Evolutionary conservation across 2,797 vertebrate species (phyloP), one percentile per base, ranked within the genome.

Genomic region (Hapalemur alaotrensis): DNA sequence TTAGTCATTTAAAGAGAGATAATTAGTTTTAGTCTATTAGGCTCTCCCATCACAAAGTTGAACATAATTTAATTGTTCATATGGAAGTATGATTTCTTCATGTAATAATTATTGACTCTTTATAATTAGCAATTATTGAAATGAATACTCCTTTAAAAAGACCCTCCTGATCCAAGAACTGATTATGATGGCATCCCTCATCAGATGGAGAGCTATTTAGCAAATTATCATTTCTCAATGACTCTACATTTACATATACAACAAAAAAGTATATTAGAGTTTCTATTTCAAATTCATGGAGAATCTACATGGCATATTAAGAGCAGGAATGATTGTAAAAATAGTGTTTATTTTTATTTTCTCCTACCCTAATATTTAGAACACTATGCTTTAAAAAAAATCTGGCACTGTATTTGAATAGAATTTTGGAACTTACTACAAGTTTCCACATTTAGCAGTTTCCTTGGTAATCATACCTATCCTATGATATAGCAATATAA

Each of bases 11-110:
- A 73, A 96, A 92, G 48, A 92, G 48, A 89, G 32, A 88, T 93
- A 94, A 96, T 95, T 92, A 95, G 30, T 25, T 95, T 95, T 95
- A 79, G 46, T 69, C 79, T 89, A 61, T 92, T 88, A 92, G 48
- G 8, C 52, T 84, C 52, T 83, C 65, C 48, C 17, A 93, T 89
- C 12, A 86, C 18, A 67, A 93, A 96, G 41, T 52, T 85, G 73
- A 91, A 69, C 25, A 41, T 84, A 92, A 95, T 96, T 95, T 96
- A 63, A 96, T 95, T 95, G 23, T 96, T 96, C 69, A 70, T 48
- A 61, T 9, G 63, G 23, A 90, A 96, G 11, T 83, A 83, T 69
- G 70, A 13, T 48, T 96, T 94, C 73, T 93, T 83, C 18, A 88
- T 46, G 63, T 22, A 78, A 85, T 95, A 73, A 73, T 87, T 85